These are phyloP conservation scores for Perognathus longimembris DNA, from an alignment of 2,113 vertebrate species.

Conservation along the genomic window DNA sequence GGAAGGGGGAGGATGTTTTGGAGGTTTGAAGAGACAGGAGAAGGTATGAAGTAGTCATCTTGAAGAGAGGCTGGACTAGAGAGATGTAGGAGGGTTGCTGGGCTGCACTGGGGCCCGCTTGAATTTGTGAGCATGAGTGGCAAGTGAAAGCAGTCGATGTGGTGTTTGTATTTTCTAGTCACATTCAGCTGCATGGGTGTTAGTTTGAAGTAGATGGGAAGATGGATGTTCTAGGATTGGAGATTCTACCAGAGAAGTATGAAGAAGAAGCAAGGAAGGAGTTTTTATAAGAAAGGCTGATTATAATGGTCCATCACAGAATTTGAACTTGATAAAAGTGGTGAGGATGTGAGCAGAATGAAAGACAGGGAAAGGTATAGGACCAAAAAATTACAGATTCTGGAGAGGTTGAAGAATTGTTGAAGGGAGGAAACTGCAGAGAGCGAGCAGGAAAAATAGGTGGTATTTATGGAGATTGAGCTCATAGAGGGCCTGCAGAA, in stretches of 20 bases:
- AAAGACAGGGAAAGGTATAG: neutral
- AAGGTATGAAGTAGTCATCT: constrained; percentile 48
- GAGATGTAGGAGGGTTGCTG: neutral
- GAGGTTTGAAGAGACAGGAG: constrained; percentile 60
- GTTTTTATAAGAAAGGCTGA: neutral
- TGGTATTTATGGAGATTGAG: neutral
- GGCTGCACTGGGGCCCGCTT: neutral
- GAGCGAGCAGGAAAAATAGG: neutral
- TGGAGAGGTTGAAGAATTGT: neutral
- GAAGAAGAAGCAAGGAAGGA: neutral
- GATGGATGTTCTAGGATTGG: neutral
- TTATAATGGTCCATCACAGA: neutral
- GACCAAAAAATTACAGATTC: neutral
- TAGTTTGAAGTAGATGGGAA: neutral
- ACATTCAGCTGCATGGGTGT: neutral
- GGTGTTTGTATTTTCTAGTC: constrained; percentile 1
- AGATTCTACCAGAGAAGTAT: neutral
- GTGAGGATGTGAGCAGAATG: neutral
- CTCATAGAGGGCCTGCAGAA: neutral
- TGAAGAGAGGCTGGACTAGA: neutral
- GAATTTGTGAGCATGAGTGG: constrained; percentile 20
- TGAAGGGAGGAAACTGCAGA: constrained; percentile 9
- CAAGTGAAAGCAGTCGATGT: neutral
- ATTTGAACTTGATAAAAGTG: neutral
- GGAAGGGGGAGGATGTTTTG: constrained; percentile 66